Evolutionary conservation across 2,888 invertebrate genomes (phyloP).

Genomic region (Laothoe populi): DNA sequence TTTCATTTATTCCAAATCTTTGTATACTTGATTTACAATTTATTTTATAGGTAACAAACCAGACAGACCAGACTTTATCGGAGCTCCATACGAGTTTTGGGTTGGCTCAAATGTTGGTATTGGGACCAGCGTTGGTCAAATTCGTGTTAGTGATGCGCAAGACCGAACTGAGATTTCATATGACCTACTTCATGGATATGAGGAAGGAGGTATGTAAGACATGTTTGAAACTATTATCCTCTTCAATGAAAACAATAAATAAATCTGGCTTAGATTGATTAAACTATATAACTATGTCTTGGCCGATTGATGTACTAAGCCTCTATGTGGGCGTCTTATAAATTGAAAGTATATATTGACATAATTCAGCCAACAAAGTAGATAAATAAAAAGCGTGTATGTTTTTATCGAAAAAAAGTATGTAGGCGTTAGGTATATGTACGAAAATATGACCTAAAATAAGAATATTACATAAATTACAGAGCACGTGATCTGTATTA

Average conservation of each 20-base stretch:
- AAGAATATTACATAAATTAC: neutral
- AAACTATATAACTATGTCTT: too few species aligned
- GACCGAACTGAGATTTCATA: constrained; percentile 89
- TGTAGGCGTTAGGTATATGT: neutral
- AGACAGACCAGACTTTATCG: constrained; percentile 90
- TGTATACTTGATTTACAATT: constrained; percentile 17
- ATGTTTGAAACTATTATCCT: neutral
- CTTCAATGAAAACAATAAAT: too few species aligned
- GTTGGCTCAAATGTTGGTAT: constrained; percentile 93
- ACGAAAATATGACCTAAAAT: neutral
- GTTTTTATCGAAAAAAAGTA: too few species aligned
- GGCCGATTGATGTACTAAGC: too few species aligned
- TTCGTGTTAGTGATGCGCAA: constrained; percentile 89
- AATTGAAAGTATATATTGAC: too few species aligned
- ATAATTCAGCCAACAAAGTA: too few species aligned
- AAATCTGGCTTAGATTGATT: neutral
- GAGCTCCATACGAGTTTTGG: constrained; percentile 95
- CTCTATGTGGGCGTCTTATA: too few species aligned
- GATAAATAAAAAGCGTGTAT: too few species aligned
- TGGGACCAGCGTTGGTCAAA: constrained; percentile 94
- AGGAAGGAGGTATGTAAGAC: constrained; percentile 88
- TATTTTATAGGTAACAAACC: constrained; percentile 71
- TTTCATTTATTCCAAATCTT: too few species aligned
- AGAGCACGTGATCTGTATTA: neutral
- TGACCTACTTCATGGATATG: constrained; percentile 93